Conservation (phyloP, 1,140 invertebrate species). For the Drosophila miranda region DNA sequence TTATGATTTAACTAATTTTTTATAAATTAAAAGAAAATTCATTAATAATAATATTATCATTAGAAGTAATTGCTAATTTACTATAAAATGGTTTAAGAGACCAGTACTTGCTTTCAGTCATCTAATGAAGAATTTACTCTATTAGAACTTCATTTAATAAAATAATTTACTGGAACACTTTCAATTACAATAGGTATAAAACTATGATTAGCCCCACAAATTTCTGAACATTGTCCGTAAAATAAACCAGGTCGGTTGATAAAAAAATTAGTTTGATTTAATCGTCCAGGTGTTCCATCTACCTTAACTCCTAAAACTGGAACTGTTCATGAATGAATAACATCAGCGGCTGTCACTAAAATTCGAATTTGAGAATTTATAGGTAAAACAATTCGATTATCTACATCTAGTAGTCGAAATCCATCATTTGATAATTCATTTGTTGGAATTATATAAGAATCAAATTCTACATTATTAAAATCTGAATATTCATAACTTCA, state of each 20-base stretch:
- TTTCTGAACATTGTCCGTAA: slow-evolving; percentile 90
- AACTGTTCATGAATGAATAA: slow-evolving; percentile 88
- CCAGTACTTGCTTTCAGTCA: too few species aligned
- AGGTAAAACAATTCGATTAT: slow-evolving; percentile 85
- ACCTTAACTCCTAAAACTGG: slow-evolving; percentile 86
- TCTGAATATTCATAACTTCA: slow-evolving; percentile 87
- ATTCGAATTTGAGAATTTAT: slow-evolving; percentile 84
- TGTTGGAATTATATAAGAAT: slow-evolving; percentile 43
- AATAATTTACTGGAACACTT: too few species aligned
- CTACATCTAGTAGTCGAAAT: slow-evolving; percentile 86
- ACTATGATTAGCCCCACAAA: slow-evolving; percentile 83
- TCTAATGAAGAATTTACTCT: too few species aligned
- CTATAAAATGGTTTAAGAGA: too few species aligned
- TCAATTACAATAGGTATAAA: too few species aligned
- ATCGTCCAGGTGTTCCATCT: slow-evolving; percentile 86
- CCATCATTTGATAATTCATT: slow-evolving; percentile 76
- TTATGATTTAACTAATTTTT: slow-evolving; percentile 83
- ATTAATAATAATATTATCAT: slow-evolving; percentile 70
- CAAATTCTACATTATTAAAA: slow-evolving; percentile 83
- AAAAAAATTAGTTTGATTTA: slow-evolving; percentile 86
- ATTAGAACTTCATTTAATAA: too few species aligned
- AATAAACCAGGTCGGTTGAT: slow-evolving; percentile 85
- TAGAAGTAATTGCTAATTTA: slow-evolving; percentile 70
- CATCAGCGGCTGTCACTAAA: slow-evolving; percentile 85
- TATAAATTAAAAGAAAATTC: too few species aligned